Evolutionary conservation across 2,888 invertebrate species (phyloP).

Genomic region (Autographa pulchrina): DNA sequence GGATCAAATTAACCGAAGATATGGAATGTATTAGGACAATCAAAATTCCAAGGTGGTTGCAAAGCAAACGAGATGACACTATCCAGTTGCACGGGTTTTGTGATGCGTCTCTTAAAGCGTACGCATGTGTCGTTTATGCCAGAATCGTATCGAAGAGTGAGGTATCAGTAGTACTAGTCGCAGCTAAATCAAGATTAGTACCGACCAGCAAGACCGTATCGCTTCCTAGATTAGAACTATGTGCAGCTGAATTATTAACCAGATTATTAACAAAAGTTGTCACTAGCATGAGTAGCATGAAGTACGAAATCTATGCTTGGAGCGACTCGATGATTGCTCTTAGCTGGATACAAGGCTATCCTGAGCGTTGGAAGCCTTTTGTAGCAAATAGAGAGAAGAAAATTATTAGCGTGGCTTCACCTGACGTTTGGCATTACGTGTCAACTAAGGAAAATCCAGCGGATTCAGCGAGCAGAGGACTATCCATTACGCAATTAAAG

Average conservation of each 20-base stretch:
- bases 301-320: background rate
- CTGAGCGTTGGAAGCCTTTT: constrained; percentile 15
- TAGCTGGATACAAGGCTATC: constrained; percentile 17
- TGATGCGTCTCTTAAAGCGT: no score
- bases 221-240: no score
- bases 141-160: no score
- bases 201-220: no score
- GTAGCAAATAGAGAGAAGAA: constrained; percentile 7
- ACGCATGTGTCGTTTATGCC: no score
- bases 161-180: no score
- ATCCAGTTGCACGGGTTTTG: no score
- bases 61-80: no score
- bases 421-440: constrained; percentile 6
- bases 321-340: constrained; percentile 8
- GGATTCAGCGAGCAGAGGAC: constrained; percentile 10
- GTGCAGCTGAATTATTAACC: no score
- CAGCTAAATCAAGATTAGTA: no score
- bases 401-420: background rate
- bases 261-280: no score
- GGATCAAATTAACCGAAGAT: constrained; percentile 12
- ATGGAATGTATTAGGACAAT: constrained; percentile 9
- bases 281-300: no score
- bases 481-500: background rate
- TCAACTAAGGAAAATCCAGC: constrained; percentile 8
- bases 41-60: constrained; percentile 19